phyloP scores from a whole-genome alignment of 2,888 invertebrate genomes.

The Kuschelorhynchus macadamiae region DNA sequence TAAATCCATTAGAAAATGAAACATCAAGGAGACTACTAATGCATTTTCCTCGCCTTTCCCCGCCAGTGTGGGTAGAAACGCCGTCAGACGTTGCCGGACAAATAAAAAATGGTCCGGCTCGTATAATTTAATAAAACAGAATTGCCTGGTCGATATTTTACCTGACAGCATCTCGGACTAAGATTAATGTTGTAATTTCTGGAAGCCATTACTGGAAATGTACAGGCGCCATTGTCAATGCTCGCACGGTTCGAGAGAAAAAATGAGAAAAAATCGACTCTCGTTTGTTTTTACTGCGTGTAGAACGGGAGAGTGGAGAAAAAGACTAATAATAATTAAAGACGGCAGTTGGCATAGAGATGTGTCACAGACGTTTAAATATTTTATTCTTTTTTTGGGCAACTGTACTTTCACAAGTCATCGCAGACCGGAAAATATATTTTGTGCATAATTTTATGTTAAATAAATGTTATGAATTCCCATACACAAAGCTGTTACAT shows the following conservation, averaged over 20 bases:
- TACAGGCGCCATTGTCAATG: slow-evolving; percentile 62
- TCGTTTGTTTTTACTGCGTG: slow-evolving; percentile 41
- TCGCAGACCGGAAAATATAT: too few species aligned
- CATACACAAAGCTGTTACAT: too few species aligned
- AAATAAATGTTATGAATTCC: too few species aligned
- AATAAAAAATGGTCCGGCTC: slow-evolving; percentile 52
- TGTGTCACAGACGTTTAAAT: too few species aligned
- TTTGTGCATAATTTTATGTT: too few species aligned
- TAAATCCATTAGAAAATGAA: not conserved
- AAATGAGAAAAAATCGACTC: slow-evolving; percentile 44
- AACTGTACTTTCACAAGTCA: too few species aligned
- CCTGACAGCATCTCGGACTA: slow-evolving; percentile 65
- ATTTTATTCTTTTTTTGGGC: too few species aligned
- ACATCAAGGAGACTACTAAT: not conserved
- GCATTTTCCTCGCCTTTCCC: too few species aligned
- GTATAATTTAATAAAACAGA: slow-evolving; percentile 64
- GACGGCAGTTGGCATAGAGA: too few species aligned
- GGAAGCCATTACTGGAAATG: slow-evolving; percentile 64
- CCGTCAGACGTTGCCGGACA: slow-evolving; percentile 11
- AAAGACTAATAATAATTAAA: not conserved
- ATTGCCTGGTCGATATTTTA: slow-evolving; percentile 64
- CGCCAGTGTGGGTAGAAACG: too few species aligned
- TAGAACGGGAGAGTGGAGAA: not conserved
- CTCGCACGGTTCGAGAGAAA: slow-evolving; percentile 22
- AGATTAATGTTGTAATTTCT: slow-evolving; percentile 67